These are phyloP conservation scores for cattle (Bos taurus) DNA, from an alignment of 2,113 vertebrate species.

Conservation along the genomic window DNA sequence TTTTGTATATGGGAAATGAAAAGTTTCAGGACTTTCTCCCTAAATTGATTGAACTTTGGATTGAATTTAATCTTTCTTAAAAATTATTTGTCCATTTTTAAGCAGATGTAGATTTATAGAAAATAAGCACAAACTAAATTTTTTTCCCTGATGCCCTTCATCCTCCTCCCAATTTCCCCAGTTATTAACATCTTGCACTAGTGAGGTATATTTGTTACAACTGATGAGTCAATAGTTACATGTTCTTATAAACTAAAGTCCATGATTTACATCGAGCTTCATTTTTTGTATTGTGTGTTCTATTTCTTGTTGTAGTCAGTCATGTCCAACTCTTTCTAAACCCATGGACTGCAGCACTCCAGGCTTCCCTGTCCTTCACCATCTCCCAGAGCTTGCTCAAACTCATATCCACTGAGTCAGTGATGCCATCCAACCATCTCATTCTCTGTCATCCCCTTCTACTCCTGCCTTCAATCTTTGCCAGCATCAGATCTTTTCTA, in stretches of 20 bases:
- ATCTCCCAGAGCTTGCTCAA: not conserved
- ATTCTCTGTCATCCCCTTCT: not conserved
- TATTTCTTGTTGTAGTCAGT: not conserved
- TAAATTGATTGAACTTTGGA: not conserved
- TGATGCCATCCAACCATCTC: not conserved
- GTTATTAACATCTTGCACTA: not conserved
- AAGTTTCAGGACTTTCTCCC: not conserved
- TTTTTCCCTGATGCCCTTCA: not conserved
- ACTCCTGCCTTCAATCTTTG: not conserved
- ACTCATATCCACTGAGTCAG: not conserved
- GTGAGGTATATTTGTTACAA: not conserved
- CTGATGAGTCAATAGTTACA: not conserved
- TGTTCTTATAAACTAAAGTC: not conserved
- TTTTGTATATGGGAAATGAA: not conserved
- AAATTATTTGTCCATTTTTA: not conserved
- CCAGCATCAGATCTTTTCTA: not conserved
- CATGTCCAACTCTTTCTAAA: not conserved
- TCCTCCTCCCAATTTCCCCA: not conserved
- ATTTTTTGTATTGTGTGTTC: not conserved
- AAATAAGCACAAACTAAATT: not conserved
- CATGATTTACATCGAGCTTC: not conserved
- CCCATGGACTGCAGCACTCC: fast-evolving
- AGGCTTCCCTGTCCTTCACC: not conserved
- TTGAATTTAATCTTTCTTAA: not conserved
- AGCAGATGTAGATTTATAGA: not conserved